These are phyloP conservation scores for Brachypalpus laphriformis DNA, from an alignment of 2,888 invertebrate species.

Conservation along the genomic window DNA sequence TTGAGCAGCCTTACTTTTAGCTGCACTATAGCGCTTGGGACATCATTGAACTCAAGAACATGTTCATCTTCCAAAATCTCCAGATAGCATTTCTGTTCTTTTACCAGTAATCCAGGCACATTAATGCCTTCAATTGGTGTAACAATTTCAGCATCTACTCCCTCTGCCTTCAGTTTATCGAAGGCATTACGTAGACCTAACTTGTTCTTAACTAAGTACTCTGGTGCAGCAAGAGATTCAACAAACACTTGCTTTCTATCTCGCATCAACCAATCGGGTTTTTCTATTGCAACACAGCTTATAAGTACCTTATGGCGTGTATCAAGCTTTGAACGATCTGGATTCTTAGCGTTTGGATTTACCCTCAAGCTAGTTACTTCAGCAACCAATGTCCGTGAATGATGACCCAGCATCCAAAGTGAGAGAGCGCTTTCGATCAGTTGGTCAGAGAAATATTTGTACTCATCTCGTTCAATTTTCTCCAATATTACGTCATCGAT, in stretches of 20 bases:
- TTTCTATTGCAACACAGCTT: constrained; percentile 79
- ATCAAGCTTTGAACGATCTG: constrained; percentile 79
- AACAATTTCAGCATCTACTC: constrained; percentile 76
- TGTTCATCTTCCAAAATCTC: constrained; percentile 79
- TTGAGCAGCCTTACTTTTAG: constrained; percentile 79
- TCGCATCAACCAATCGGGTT: constrained; percentile 76
- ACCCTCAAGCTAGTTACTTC: constrained; percentile 77
- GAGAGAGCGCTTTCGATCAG: constrained; percentile 80
- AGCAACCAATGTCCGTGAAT: constrained; percentile 78
- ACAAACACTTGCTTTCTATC: constrained; percentile 74
- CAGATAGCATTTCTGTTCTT: constrained; percentile 73
- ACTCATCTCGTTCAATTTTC: constrained; percentile 78
- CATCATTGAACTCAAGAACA: constrained; percentile 77
- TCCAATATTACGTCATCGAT: constrained; percentile 77
- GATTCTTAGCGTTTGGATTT: constrained; percentile 49
- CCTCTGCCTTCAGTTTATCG: constrained; percentile 75
- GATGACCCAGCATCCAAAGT: constrained; percentile 79
- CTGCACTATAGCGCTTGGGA: constrained; percentile 77
- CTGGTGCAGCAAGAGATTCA: constrained; percentile 77
- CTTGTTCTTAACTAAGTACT: constrained; percentile 77
- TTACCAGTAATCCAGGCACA: constrained; percentile 79
- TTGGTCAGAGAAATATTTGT: constrained; percentile 79
- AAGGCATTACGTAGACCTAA: constrained; percentile 75
- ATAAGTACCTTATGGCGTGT: constrained; percentile 79
- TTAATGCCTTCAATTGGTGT: constrained; percentile 80